A percentile compares a stretch with the other conserved stretches of the same genome.
Conservation (phyloP, 1,140 invertebrate genomes). For the Metaphire vulgaris region DNA sequence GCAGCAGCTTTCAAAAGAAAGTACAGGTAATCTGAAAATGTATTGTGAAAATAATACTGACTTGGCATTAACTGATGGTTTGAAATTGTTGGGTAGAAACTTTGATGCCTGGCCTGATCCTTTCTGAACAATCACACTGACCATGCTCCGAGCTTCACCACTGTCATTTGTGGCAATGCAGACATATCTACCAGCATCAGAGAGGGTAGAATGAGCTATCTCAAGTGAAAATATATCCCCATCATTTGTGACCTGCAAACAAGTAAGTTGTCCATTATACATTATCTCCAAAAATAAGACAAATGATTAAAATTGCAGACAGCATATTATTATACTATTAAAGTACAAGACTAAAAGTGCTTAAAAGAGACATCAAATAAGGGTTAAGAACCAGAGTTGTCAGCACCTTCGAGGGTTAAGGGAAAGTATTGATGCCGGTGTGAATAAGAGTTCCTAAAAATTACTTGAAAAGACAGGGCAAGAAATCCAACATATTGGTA, state of each 20-base stretch:
- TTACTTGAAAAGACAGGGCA: too few species aligned
- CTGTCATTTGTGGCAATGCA: conserved; percentile 27
- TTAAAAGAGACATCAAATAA: background rate
- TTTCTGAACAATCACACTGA: conserved; percentile 10
- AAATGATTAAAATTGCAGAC: background rate
- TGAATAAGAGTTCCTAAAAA: too few species aligned
- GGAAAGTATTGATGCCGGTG: background rate
- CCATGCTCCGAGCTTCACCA: conserved; percentile 23
- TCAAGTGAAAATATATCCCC: background rate
- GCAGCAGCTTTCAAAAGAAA: too few species aligned
- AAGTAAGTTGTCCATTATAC: background rate
- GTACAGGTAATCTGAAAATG: too few species aligned
- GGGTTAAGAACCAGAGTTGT: background rate
- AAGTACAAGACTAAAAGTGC: background rate
- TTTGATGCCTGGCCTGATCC: background rate
- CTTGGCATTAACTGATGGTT: background rate
- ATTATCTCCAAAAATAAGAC: background rate
- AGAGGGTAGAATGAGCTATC: background rate
- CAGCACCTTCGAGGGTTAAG: background rate
- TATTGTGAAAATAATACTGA: too few species aligned
- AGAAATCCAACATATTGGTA: too few species aligned
- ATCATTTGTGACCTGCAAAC: background rate
- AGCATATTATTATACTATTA: background rate
- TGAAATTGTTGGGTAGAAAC: background rate
- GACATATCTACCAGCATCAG: conserved; percentile 29